Evolutionary conservation across 2,113 vertebrate species (phyloP).

Genomic region (Cyanistes caeruleus): DNA sequence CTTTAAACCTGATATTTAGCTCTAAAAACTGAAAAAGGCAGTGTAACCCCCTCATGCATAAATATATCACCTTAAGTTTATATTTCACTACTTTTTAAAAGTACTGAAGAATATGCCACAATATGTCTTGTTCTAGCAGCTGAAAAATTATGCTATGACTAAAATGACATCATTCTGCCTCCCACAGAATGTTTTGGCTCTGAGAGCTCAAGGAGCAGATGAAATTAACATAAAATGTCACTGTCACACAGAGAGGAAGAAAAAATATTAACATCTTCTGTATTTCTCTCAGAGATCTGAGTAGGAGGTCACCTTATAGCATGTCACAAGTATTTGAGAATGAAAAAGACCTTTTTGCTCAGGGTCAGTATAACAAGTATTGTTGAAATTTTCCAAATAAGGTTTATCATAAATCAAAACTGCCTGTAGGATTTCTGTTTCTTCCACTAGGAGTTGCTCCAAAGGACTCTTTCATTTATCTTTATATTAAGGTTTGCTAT

Average conservation of each 20-base stretch:
- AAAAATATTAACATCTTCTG: conserved; percentile 72
- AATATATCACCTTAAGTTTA: conserved; percentile 76
- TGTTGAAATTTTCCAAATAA: background rate
- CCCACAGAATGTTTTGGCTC: conserved; percentile 77
- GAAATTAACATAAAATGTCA: conserved; percentile 79
- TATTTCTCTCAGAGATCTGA: conserved; percentile 60
- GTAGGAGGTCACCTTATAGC: conserved; percentile 64
- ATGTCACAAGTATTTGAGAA: conserved; percentile 45
- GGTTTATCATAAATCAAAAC: background rate
- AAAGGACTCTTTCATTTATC: background rate
- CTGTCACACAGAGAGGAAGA: conserved; percentile 67
- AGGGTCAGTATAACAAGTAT: background rate
- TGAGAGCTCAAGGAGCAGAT: conserved; percentile 72
- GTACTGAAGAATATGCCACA: conserved; percentile 79
- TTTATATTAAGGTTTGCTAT: background rate
- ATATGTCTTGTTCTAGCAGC: conserved; percentile 81
- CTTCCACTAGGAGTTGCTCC: background rate
- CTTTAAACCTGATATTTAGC: conserved; percentile 51
- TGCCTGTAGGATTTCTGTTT: background rate
- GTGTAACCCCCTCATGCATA: conserved; percentile 67
- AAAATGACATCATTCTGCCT: conserved; percentile 80
- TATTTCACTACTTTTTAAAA: conserved; percentile 76
- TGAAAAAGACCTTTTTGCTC: conserved; percentile 20
- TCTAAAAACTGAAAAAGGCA: conserved; percentile 66
- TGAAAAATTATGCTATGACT: conserved; percentile 80